Conservation (phyloP, 1,140 invertebrate genomes). For the Drosophila sturtevanti region DNA sequence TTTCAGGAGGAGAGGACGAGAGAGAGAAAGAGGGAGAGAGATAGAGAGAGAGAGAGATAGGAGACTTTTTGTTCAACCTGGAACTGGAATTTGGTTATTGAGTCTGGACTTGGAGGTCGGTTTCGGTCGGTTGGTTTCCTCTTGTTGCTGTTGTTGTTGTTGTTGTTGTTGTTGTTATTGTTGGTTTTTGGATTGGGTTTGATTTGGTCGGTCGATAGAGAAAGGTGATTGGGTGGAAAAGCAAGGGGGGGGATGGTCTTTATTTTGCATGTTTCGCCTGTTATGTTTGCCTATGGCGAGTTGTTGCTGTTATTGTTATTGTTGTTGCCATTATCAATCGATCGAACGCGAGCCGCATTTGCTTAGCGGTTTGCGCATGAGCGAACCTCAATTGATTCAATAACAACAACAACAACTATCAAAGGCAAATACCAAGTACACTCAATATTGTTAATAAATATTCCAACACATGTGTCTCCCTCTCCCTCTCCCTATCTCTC, state of each 20-base stretch:
- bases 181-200: background rate
- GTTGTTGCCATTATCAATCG: conserved; percentile 74
- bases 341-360: conserved; percentile 79
- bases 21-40: background rate
- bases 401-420: conserved; percentile 31
- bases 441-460: conserved; percentile 76
- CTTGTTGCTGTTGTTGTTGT: background rate
- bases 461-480: conserved; percentile 49
- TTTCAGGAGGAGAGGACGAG: background rate
- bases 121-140: background rate
- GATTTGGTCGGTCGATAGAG: background rate
- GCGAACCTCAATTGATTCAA: conserved; percentile 42
- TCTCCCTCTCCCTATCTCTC: background rate
- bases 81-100: conserved; percentile 20
- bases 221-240: too few species aligned
- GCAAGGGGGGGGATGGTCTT: conserved; percentile 34
- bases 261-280: conserved; percentile 53
- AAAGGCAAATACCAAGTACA: conserved; percentile 32
- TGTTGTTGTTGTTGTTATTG: background rate
- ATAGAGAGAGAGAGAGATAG: background rate
- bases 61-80: conserved; percentile 8
- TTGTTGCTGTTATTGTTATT: conserved; percentile 41
- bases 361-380: conserved; percentile 58
- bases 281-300: conserved; percentile 59
- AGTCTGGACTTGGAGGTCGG: background rate